Base-by-base conservation (phyloP, 2,888 invertebrate genomes). In the Cloeon dipterum region DNA sequence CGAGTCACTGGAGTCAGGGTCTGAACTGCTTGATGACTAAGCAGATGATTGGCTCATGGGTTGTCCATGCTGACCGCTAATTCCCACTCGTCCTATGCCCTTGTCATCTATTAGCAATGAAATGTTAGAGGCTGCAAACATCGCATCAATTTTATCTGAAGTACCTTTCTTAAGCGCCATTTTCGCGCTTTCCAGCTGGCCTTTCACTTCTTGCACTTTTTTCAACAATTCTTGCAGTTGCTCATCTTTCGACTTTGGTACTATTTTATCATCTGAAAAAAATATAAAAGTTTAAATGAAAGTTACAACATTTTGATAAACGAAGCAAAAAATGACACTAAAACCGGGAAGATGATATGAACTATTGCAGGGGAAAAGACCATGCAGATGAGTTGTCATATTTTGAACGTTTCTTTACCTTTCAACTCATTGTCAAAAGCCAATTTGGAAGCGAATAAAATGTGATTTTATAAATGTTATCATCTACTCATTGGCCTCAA, bases 171-270 rank as follows among this genome's bases (percentile, higher is more conserved):
- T 85, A 45, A 69, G 62, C 53, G 77, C 68, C 58, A 81, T 73
- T 57, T 83, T 85, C 45, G 70, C 68, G 46, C 69, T 68, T 51
- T 86, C 85, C 49, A 91, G 66, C 59, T 88, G 88, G 44, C 86
- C 88, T 44, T 85, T 81, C 37, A 93, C 89, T 63, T 91, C 91
- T 54, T 86, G 79, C 51, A 93, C 67, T 55, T 89, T 69, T 59
- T 88, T 88, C 56, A 93, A 91, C 49, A 93, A 62, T 55, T 93
- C 91, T 32, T 81, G 81, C 61, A 89, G 81, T 63, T 83, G 82
- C 62, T 93, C 89, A 56, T 89, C 89, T 65, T 89, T 89, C 50
- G 85, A 79, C 67, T 91, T 93, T 37, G 85, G 86, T 46, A 83
- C 77, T 50, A 79, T 68, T 63, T 83, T 83, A 62, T 85, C 85